phyloP scores from a whole-genome alignment of 2,797 vertebrate species.

The Xenentodon cancila region DNA sequence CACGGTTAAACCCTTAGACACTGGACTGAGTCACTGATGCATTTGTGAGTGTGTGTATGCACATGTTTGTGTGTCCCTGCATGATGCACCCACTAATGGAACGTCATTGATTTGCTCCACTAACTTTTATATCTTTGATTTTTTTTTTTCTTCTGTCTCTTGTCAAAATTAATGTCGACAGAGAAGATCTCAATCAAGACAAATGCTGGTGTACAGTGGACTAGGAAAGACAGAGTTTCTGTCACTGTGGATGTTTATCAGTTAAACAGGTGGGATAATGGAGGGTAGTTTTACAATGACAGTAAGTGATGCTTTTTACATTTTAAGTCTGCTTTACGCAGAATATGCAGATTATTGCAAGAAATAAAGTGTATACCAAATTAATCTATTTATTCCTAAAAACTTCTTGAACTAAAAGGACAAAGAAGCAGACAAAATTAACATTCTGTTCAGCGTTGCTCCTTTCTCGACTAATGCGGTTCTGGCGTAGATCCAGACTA shows the following conservation, averaged over 20 bases:
- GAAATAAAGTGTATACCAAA: background rate
- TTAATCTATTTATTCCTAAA: conserved; percentile 7
- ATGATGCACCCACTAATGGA: conserved; percentile 55
- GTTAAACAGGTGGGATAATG: conserved; percentile 49
- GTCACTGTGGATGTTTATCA: conserved; percentile 35
- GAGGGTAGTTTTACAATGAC: conserved; percentile 23
- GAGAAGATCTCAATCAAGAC: conserved; percentile 42
- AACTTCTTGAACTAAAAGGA: background rate
- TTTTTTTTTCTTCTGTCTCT: conserved; percentile 27
- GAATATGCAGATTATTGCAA: background rate
- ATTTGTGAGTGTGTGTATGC: conserved; percentile 22
- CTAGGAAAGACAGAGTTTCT: conserved; percentile 51
- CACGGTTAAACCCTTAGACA: conserved; percentile 35
- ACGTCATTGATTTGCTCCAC: conserved; percentile 72
- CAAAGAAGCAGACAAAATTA: background rate
- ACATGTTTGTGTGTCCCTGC: conserved; percentile 12
- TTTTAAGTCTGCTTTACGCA: background rate
- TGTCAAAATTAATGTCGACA: conserved; percentile 60
- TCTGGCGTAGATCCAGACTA: conserved; percentile 36
- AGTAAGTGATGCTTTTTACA: conserved; percentile 2
- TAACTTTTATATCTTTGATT: conserved; percentile 63
- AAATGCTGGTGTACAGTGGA: conserved; percentile 19
- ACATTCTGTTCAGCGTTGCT: conserved; percentile 9
- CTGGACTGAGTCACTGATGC: conserved; percentile 51
- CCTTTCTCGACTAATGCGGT: conserved; percentile 20